Evolutionary conservation across 2,797 vertebrate genomes (phyloP).

Genomic region (Brachyalestes nurse): DNA sequence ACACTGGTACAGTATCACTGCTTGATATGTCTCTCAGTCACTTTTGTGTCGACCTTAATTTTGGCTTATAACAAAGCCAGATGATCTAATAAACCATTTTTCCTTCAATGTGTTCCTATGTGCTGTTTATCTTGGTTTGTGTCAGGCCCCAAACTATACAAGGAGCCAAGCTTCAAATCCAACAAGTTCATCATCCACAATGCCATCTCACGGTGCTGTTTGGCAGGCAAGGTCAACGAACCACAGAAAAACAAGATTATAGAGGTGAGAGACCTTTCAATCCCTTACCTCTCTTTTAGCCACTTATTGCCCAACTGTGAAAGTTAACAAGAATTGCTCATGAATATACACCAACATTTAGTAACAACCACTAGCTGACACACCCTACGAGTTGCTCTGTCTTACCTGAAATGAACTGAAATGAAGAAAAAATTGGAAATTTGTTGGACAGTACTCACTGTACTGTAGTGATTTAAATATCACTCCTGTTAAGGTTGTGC

Average conservation of each 20-base stretch:
- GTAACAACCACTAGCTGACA: too few relatives aligned
- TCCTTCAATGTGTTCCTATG: background rate
- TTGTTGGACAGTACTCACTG: too few relatives aligned
- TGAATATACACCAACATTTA: background rate
- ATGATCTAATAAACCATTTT: background rate
- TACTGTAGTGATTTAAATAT: too few relatives aligned
- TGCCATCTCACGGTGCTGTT: constrained; percentile 91
- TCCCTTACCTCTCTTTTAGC: constrained; percentile 36
- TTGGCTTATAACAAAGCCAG: background rate
- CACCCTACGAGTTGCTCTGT: too few relatives aligned
- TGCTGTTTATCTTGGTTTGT: constrained; percentile 1
- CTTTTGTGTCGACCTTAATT: background rate
- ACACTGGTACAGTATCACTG: constrained; percentile 80
- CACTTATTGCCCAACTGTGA: constrained; percentile 7
- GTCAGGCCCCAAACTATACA: constrained; percentile 90
- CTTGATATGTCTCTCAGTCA: background rate
- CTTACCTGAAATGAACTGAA: too few relatives aligned
- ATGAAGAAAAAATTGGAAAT: too few relatives aligned
- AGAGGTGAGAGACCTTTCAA: constrained; percentile 77
- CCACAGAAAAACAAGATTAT: constrained; percentile 93
- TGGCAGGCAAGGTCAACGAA: constrained; percentile 94
- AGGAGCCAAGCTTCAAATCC: constrained; percentile 95
- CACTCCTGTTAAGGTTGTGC: too few relatives aligned
- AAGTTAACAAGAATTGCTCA: background rate
- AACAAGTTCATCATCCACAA: constrained; percentile 97